Evolutionary conservation across 2,797 vertebrate genomes (phyloP), one percentile per base, ranked within the genome.

Genomic region (Sylvilagus floridanus): DNA sequence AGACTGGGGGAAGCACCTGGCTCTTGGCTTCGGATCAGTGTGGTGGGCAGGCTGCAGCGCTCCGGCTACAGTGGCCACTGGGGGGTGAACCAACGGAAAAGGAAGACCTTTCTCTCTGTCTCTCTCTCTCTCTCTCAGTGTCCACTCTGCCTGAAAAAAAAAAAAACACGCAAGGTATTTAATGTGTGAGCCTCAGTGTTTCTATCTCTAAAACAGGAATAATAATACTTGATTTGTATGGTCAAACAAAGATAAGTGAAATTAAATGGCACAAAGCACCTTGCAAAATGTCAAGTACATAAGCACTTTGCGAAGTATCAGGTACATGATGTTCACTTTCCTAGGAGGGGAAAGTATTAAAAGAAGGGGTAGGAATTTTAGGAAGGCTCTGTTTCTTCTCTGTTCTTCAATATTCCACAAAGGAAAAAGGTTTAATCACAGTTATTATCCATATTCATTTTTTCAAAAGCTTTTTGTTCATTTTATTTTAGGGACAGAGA

Each of bases 201-300:
- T 66, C 83, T 14, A 91, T 57, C 26, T 85, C 57, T 85, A 86
- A 78, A 86, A 72, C 1, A 69, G 24, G 32, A 92, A 13, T 60
- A 28, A 30, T 71, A 84, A 93, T 54, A 73, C 30, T 54, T 72
- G 76, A 72, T 52, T n/a, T 76, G 65, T 75, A 30, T 28, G 11
- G 47, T 84, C 85, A 90, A 77, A 69, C 82, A 14, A 91, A 84
- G 24, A 92, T 95, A 37, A 77, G 52, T 81, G n/a, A 75, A 88
- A 77, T 68, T 87, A 89, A 90, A 73, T 50, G 21, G 22, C 7
- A 50, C 19, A 79, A 79, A 88, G 14, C 22, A 57, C n/a, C 62
- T 93, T 79, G 26, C n/a, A 76, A 88, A 95, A 63, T 75, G 42
- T 35, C 42, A 75, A 57, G 26, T n/a, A 66, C 3, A 47, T 47